A percentile compares a stretch with the other conserved stretches of the same genome.
Evolutionary conservation across 2,113 vertebrate species (phyloP).

Genomic region (Budorcas taxicolor): DNA sequence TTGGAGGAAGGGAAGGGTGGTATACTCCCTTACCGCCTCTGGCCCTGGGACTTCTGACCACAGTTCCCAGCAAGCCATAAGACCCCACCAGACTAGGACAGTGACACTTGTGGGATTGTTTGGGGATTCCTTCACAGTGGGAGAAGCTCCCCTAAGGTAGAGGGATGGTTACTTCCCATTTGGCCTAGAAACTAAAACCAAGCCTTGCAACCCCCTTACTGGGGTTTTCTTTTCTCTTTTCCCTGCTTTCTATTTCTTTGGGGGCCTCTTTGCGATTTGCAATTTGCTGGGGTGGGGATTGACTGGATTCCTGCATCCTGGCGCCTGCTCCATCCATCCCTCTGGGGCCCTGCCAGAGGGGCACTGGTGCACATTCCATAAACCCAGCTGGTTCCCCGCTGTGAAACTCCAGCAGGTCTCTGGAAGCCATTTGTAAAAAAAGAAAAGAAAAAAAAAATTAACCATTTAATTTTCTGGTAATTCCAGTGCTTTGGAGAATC

Average conservation of each 20-base stretch:
- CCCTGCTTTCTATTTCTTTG: neutral
- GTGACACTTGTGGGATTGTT: neutral
- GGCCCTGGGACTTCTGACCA: neutral
- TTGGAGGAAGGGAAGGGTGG: neutral
- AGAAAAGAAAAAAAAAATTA: neutral
- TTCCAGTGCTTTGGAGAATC: slow-evolving; percentile 53
- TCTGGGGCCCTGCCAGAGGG: neutral
- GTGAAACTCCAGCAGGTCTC: slow-evolving; percentile 75
- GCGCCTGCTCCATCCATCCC: neutral
- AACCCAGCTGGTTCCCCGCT: neutral
- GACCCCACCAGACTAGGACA: neutral
- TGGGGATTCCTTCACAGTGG: neutral
- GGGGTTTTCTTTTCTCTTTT: neutral
- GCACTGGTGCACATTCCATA: slow-evolving; percentile 71
- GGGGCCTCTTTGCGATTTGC: neutral
- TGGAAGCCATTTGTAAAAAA: slow-evolving; percentile 68
- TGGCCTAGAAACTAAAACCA: neutral
- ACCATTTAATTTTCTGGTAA: slow-evolving; percentile 58
- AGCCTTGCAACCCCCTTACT: neutral
- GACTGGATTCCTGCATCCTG: neutral
- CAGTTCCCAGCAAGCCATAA: neutral
- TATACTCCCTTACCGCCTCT: neutral
- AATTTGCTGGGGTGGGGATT: neutral
- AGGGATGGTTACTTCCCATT: neutral
- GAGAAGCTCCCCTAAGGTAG: neutral